A percentile compares a stretch with the other conserved stretches of the same genome.
Evolutionary conservation across 2,888 invertebrate genomes (phyloP).

Genomic region (Nomada lathburiana): DNA sequence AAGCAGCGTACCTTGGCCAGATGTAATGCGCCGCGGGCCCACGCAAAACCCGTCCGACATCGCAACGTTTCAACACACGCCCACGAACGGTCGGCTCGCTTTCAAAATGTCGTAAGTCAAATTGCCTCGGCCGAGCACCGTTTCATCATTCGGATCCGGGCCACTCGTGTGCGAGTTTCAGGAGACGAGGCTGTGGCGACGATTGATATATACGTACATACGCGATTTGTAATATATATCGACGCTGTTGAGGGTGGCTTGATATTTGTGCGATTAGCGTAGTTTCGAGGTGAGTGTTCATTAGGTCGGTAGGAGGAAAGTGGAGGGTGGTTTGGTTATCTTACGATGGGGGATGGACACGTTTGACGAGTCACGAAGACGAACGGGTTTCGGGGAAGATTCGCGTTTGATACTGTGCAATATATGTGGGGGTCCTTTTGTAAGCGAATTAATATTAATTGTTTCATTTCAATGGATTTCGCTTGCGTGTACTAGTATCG

Average conservation of each 20-base stretch:
- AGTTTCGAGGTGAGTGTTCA: background rate
- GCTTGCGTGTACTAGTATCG: too few species aligned
- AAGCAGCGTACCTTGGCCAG: slow-evolving; percentile 76
- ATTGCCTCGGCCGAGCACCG: slow-evolving; percentile 78
- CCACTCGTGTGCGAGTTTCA: slow-evolving; percentile 31
- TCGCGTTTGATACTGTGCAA: too few species aligned
- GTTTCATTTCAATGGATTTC: too few species aligned
- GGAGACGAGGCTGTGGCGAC: background rate
- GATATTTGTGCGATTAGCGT: background rate
- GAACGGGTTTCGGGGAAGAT: too few species aligned
- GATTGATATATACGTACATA: background rate
- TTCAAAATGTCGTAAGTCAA: slow-evolving; percentile 83
- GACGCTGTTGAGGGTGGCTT: background rate
- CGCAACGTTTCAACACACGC: slow-evolving; percentile 83
- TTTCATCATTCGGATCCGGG: slow-evolving; percentile 77
- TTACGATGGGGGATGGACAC: too few species aligned
- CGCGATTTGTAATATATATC: too few species aligned
- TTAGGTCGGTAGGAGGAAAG: too few species aligned
- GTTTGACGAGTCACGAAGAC: too few species aligned
- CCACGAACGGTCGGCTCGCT: slow-evolving; percentile 81
- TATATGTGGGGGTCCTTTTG: too few species aligned
- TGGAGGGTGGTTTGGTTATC: too few species aligned
- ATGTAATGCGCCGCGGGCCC: slow-evolving; percentile 81
- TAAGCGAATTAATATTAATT: too few species aligned
- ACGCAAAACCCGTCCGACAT: slow-evolving; percentile 83